phyloP scores from a whole-genome alignment of 2,888 invertebrate genomes.

The Syrista parreyssii region DNA sequence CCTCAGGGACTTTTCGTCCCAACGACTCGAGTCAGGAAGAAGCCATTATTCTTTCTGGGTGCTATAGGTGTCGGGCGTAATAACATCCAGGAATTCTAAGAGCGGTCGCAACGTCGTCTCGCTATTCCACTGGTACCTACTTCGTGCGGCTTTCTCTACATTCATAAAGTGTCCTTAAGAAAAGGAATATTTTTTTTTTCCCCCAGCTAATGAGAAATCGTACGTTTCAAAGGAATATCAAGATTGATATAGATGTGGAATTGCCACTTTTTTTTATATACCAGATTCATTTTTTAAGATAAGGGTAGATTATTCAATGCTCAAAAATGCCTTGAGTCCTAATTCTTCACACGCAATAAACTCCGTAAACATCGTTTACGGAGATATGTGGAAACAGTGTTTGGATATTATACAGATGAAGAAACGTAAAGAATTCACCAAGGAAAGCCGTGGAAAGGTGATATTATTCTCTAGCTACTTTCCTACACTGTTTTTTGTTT shows the following conservation, averaged over 20 bases:
- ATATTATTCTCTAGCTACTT: not conserved
- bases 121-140: not conserved
- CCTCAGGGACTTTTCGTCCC: slow-evolving; percentile 49
- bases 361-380: no score
- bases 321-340: no score
- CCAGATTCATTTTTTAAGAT: no score
- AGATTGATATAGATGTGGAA: no score
- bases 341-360: no score
- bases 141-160: not conserved
- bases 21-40: slow-evolving; percentile 34
- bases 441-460: not conserved
- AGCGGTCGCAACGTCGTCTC: slow-evolving; percentile 6
- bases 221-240: no score
- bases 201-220: no score
- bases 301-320: no score
- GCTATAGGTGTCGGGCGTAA: slow-evolving; percentile 52
- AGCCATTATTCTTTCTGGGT: slow-evolving; percentile 55
- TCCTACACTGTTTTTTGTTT: not conserved
- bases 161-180: not conserved
- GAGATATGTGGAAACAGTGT: not conserved
- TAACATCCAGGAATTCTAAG: slow-evolving; percentile 41
- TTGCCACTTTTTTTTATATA: no score
- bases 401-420: not conserved
- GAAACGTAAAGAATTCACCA: not conserved
- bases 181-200: not conserved